Evolutionary conservation across 64 coral and sea anemone genomes (phyloP), one percentile per base, ranked within the genome.

Genomic region (Montipora foliosa): DNA sequence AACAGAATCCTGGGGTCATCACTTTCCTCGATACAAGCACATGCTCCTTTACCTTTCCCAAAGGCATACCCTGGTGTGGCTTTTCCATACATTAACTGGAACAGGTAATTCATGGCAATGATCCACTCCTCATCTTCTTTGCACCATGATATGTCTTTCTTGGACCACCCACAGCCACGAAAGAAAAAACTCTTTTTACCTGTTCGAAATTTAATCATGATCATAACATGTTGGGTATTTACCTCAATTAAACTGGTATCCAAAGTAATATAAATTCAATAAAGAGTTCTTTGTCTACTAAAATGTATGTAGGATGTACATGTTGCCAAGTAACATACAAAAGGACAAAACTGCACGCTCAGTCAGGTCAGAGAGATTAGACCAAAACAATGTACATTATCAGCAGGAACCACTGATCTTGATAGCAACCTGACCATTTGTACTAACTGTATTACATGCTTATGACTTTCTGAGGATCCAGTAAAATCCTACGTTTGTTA

Each of bases 151-250:
- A 61, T 22, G 44, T 48, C 79, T 22, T 50, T 50, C 44, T 81
- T 81, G 14, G 48, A 17, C 79, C 79, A 81, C 8, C 79, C 79
- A 61, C 79, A 81, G 8, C 79, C 79, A 81, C 13, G 79, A 22
- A 81, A 81, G 44, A 5, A 61, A 22, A 81, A 53, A n/a, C 15
- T 61, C 6, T 81, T 81, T 24, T 81, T 81, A 81, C 79, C 79
- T 61, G 57, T 81, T 16, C 9, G 7, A 81, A 50, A 49, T 16
- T 81, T n/a, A 81, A 81, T 11, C 72, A 75, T 75, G 53, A 57
- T 57, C 0, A 57, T 57, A 57, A 57, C 53, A 57, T 57, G 53
- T 57, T 57, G 53, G 53, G 53, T 10, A 57, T 57, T 57, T 57
- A 57, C 53, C 53, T 57, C 53, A 57, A 57, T 57, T 57, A 57